Conservation (phyloP, 2,113 vertebrate species). For the Hemiprocne comata region DNA sequence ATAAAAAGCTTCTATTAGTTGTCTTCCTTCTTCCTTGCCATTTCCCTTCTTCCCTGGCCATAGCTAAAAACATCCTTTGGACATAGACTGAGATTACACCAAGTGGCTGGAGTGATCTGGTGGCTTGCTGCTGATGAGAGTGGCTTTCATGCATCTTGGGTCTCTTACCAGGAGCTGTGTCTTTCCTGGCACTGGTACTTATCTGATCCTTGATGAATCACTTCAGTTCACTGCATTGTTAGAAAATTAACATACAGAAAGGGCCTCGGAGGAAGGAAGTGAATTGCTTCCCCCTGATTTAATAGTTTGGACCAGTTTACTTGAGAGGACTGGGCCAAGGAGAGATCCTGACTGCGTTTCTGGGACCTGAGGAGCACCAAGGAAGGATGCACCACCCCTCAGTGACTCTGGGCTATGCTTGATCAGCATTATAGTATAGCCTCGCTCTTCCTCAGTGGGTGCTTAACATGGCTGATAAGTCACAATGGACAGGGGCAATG, state of each 20-base stretch:
- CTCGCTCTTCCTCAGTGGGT: neutral
- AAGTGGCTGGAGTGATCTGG: neutral
- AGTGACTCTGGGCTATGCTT: neutral
- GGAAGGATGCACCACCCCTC: neutral
- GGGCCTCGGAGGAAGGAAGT: fast-evolving
- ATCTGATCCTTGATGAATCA: neutral
- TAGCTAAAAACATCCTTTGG: neutral
- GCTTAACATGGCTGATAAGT: neutral
- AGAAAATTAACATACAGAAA: neutral
- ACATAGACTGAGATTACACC: neutral
- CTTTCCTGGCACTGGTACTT: neutral
- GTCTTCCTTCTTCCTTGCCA: neutral
- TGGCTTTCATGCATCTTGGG: neutral
- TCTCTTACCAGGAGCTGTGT: neutral
- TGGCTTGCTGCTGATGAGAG: neutral
- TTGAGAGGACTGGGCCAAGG: neutral
- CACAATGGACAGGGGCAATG: fast-evolving
- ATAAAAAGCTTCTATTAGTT: neutral
- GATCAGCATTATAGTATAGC: neutral
- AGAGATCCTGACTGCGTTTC: neutral
- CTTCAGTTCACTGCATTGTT: neutral
- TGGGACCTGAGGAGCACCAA: neutral
- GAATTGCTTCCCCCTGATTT: neutral
- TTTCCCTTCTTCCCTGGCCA: neutral
- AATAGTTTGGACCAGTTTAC: neutral